These are phyloP conservation scores for Andinoacara biseriatus DNA, from an alignment of 2,113 vertebrate species.

Conservation along the genomic window DNA sequence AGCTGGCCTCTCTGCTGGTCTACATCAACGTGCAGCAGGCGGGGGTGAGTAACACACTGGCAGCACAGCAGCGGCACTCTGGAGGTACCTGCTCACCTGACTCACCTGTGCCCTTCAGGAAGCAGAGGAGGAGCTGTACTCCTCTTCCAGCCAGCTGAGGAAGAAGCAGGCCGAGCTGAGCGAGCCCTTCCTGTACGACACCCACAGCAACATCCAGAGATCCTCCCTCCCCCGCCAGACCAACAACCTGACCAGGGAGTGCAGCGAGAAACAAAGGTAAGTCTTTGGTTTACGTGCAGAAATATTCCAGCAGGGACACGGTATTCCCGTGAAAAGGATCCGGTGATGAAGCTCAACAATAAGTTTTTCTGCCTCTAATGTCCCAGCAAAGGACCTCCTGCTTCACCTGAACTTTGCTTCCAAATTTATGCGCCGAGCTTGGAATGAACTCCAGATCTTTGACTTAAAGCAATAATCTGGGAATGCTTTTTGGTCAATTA, in stretches of 20 bases:
- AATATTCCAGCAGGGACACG: not conserved
- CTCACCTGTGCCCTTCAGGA: slow-evolving; percentile 72
- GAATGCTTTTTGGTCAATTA: not conserved
- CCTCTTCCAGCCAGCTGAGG: slow-evolving; percentile 88
- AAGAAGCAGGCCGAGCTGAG: slow-evolving; percentile 85
- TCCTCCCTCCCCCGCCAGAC: slow-evolving; percentile 51
- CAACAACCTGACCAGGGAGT: slow-evolving; percentile 83
- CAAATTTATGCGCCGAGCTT: not conserved
- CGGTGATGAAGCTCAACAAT: not conserved
- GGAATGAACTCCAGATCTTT: not conserved
- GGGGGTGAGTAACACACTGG: slow-evolving; percentile 81
- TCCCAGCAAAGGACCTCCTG: rapidly evolving
- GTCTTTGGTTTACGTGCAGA: not conserved
- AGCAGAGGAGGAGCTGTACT: slow-evolving; percentile 92
- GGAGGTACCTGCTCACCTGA: not conserved
- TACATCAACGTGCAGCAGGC: slow-evolving; percentile 87
- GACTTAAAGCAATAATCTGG: not conserved
- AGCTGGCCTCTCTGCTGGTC: slow-evolving; percentile 92
- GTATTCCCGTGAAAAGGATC: rapidly evolving
- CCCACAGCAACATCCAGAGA: slow-evolving; percentile 81
- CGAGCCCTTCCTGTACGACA: slow-evolving; percentile 89
- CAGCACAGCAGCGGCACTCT: not conserved
- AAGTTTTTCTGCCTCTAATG: not conserved
- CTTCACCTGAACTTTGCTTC: too few relatives aligned
- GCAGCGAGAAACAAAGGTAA: slow-evolving; percentile 85